Conservation (phyloP, 1,140 invertebrate genomes). For the Hermatobates lingyangjiaoensis region DNA sequence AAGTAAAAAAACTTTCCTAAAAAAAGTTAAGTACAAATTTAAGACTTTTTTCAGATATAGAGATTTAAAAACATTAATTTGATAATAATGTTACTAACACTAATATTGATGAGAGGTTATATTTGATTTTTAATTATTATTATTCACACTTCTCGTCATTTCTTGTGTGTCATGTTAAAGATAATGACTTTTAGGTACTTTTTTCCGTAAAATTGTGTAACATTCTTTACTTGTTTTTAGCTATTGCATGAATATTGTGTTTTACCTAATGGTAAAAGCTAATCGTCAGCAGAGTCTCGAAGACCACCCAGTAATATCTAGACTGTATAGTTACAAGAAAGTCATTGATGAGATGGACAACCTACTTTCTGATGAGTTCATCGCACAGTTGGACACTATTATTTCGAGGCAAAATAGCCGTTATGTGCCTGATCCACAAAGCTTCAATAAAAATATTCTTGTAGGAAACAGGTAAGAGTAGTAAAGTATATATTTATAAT, state of each 20-base stretch:
- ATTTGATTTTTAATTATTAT: neutral
- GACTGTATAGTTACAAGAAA: conserved; percentile 26
- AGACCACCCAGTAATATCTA: conserved; percentile 69
- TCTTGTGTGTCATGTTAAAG: neutral
- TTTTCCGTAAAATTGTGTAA: too few species aligned
- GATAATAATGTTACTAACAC: too few species aligned
- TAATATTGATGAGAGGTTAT: neutral
- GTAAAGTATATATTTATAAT: too few species aligned
- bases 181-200: conserved; percentile 42
- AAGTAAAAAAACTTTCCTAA: too few species aligned
- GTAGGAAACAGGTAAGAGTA: neutral
- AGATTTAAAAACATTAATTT: too few species aligned
- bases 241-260: conserved; percentile 69
- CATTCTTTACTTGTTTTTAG: too few species aligned
- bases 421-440: neutral
- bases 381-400: conserved; percentile 3
- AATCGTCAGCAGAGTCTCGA: conserved; percentile 39
- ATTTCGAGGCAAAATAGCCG: neutral
- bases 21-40: too few species aligned
- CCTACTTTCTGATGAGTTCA: neutral
- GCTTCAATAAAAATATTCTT: too few species aligned
- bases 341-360: neutral
- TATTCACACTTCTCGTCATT: neutral
- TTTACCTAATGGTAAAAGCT: conserved; percentile 66
- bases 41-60: too few species aligned